A percentile compares a stretch with the other conserved stretches of the same genome.
These are phyloP conservation scores for Sebastes steindachneri DNA, from an alignment of 2,797 vertebrate species.

Conservation along the genomic window DNA sequence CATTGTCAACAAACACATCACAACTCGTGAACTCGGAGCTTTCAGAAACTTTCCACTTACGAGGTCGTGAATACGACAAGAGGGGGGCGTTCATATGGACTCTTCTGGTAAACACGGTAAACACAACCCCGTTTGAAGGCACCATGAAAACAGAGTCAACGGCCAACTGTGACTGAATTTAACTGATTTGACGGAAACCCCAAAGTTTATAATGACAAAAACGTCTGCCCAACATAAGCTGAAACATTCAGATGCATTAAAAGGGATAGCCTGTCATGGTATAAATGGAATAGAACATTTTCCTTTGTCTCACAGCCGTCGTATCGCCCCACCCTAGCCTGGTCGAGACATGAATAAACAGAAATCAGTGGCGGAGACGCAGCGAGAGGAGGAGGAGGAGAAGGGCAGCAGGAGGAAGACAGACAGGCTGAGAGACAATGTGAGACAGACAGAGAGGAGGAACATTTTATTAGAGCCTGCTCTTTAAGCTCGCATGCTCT, in stretches of 20 bases:
- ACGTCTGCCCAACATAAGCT: background rate
- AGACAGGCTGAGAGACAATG: slow-evolving; percentile 31
- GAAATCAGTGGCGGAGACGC: slow-evolving; percentile 11
- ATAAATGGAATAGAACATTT: background rate
- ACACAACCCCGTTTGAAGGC: no score
- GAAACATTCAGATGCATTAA: background rate
- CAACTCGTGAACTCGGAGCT: no score
- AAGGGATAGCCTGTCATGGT: background rate
- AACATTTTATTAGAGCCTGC: slow-evolving; percentile 49
- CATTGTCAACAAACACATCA: no score
- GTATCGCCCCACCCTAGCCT: background rate
- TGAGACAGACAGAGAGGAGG: slow-evolving; percentile 27
- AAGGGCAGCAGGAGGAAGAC: background rate
- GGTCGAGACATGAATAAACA: slow-evolving; percentile 35
- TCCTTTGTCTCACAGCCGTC: background rate
- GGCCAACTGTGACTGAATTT: background rate
- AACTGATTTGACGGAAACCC: background rate
- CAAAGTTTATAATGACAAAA: background rate
- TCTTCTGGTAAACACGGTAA: no score
- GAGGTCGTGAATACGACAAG: no score
- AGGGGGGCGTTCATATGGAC: no score
- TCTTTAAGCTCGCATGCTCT: slow-evolving; percentile 46
- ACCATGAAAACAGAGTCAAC: background rate
- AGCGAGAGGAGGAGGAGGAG: background rate
- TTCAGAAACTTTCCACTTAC: no score